Evolutionary conservation across 2,888 invertebrate genomes (phyloP), one percentile per base, ranked within the genome.

Genomic region (Drosophila rellima): DNA sequence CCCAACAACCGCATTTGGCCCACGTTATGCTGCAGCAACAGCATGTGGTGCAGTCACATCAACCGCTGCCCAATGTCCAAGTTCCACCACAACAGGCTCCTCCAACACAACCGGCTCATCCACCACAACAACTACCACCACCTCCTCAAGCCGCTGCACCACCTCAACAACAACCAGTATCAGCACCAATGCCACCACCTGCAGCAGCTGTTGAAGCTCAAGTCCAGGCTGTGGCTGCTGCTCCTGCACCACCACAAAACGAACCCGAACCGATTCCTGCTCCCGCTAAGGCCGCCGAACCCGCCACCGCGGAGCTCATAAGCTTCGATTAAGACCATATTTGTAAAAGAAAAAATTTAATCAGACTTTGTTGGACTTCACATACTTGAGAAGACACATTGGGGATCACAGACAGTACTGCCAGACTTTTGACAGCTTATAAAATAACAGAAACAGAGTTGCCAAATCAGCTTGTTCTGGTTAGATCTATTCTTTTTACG

Each of bases 221-320:
- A 69, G 78, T 91, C 29, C 86, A 89, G 55, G 91, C 91, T 1
- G 74, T 91, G 31, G 85, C 88, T 29, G 88, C 91, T n/a, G 90
- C 89, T 17, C 90, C 90, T 15, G 87, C 83, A 64, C 91, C 81
- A 62, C 92, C 87, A 67, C 92, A 90, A 90, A 92, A 78, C 57
- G 89, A 84, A 23, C 92, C 91, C 2, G 91, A 91, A 69, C 92
- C 92, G 31, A 59, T 11, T 47, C 17, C 48, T 1, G 33, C 48
- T 13, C 91, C 90, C 0, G 61, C 45, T 5, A 85, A 80, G 29
- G 93, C 93, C 47, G 76, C 91, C 18, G 94, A 94, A 74, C 93
- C 94, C 1, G 94, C 94, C 83, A 96, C 96, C 2, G 96, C 96
- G 15, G 97, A 97, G 92, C 93, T 97, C 37, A 97, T 97, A 77